Conservation (phyloP, 2,113 vertebrate genomes). For the Aythya baeri region DNA sequence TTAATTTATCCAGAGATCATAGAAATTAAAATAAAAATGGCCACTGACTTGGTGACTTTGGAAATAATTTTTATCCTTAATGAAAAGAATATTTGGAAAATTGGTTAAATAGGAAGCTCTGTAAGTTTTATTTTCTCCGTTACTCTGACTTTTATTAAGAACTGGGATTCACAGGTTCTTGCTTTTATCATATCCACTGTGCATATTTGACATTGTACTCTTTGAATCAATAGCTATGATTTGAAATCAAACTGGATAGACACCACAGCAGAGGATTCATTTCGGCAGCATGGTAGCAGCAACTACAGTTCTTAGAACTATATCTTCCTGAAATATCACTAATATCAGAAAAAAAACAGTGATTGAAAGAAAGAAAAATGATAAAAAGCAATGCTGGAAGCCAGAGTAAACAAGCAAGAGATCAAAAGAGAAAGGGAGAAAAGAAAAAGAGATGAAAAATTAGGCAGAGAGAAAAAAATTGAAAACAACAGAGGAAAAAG, state of each 20-base stretch:
- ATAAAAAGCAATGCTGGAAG: neutral
- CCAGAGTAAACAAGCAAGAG: neutral
- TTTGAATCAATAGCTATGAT: neutral
- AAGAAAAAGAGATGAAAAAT: neutral
- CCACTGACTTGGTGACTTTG: neutral
- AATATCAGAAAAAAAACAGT: neutral
- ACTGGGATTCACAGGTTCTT: neutral
- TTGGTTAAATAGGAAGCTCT: rapidly evolving
- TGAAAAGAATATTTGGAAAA: neutral
- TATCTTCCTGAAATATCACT: neutral
- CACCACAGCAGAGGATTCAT: neutral
- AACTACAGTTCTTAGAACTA: neutral
- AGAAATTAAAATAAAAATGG: neutral
- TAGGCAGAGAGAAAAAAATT: neutral
- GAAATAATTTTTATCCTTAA: neutral
- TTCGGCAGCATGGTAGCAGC: neutral
- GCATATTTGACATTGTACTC: neutral
- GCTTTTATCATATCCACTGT: neutral
- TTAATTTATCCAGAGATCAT: neutral
- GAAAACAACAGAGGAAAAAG: neutral
- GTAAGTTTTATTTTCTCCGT: neutral
- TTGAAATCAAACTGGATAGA: neutral
- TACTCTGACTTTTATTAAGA: neutral
- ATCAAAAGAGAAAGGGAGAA: neutral
- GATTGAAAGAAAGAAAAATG: neutral